phyloP scores from a whole-genome alignment of 2,888 invertebrate genomes.

The Acronicta aceris region DNA sequence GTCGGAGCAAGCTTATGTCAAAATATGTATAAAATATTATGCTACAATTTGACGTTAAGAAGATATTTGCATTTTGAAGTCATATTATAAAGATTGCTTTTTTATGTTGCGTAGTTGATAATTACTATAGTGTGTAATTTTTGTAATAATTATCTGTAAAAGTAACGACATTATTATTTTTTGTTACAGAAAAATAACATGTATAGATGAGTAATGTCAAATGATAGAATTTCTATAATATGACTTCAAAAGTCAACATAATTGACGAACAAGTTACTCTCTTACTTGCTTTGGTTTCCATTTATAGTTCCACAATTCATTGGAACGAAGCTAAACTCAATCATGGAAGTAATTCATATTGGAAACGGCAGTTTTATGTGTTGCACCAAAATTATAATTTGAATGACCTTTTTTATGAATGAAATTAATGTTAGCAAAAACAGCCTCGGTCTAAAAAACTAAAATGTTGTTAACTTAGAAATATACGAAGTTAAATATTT shows the following conservation, averaged over 20 bases:
- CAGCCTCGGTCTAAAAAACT: constrained; percentile 67
- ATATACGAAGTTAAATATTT: constrained; percentile 79
- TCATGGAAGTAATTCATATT: constrained; percentile 8
- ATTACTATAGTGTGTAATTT: too few relatives aligned
- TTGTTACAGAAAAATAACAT: too few relatives aligned
- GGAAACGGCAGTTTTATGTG: constrained; percentile 16
- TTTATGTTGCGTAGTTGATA: too few relatives aligned
- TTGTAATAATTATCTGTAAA: too few relatives aligned
- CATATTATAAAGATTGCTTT: neutral
- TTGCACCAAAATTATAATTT: constrained; percentile 7
- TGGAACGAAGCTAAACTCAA: constrained; percentile 4
- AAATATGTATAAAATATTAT: constrained; percentile 7
- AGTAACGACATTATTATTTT: too few relatives aligned
- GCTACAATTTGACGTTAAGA: constrained; percentile 28
- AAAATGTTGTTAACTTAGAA: constrained; percentile 81
- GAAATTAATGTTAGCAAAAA: constrained; percentile 47
- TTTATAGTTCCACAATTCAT: constrained; percentile 4
- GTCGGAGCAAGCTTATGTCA: neutral
- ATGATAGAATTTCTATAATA: neutral
- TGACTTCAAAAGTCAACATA: constrained; percentile 11
- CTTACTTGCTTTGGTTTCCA: constrained; percentile 35
- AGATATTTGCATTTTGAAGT: constrained; percentile 10
- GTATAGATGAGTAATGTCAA: too few relatives aligned
- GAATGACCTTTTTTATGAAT: constrained; percentile 17
- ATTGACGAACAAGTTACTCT: constrained; percentile 12